phyloP scores from a whole-genome alignment of 2,797 vertebrate genomes.

The Parotocinclus haroldoi region DNA sequence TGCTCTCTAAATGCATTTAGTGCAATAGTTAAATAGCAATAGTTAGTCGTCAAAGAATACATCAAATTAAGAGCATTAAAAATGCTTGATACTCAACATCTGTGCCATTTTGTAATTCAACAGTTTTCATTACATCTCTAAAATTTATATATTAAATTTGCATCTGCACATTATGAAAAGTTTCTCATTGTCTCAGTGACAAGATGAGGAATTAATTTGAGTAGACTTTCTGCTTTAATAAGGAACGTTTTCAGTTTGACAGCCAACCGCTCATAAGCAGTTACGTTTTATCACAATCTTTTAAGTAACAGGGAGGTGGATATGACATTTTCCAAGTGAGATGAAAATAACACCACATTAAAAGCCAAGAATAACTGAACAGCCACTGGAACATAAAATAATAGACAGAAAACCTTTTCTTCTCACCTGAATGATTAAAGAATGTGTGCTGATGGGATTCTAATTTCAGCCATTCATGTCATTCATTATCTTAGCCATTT shows the following conservation, averaged over 20 bases:
- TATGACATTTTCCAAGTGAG: conserved; percentile 46
- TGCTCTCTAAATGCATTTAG: too few species aligned
- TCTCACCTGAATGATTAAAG: conserved; percentile 26
- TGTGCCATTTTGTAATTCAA: too few species aligned
- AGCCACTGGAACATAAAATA: conserved; percentile 39
- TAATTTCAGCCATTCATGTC: conserved; percentile 26
- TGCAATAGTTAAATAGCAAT: too few species aligned
- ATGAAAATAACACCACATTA: conserved; percentile 53
- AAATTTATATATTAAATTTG: too few species aligned
- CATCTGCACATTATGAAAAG: too few species aligned
- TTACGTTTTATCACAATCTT: conserved; percentile 46
- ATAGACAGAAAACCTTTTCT: conserved; percentile 22
- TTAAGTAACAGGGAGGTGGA: conserved; percentile 44
- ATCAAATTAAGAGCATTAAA: too few species aligned
- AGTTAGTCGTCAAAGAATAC: too few species aligned
- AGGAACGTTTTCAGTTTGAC: conserved; percentile 46
- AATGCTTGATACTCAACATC: too few species aligned
- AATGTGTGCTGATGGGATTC: background rate
- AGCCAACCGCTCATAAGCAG: conserved; percentile 39
- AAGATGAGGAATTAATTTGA: conserved; percentile 13
- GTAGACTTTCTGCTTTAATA: background rate
- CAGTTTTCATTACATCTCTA: too few species aligned
- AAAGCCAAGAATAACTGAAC: conserved; percentile 47
- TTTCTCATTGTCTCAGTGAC: background rate
- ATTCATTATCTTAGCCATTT: conserved; percentile 10